Percentiles rank a stretch among this genome's conserved stretches.
These are phyloP conservation scores for Rhinolophus ferrumequinum DNA, from an alignment of 2,113 vertebrate species.

Conservation along the genomic window DNA sequence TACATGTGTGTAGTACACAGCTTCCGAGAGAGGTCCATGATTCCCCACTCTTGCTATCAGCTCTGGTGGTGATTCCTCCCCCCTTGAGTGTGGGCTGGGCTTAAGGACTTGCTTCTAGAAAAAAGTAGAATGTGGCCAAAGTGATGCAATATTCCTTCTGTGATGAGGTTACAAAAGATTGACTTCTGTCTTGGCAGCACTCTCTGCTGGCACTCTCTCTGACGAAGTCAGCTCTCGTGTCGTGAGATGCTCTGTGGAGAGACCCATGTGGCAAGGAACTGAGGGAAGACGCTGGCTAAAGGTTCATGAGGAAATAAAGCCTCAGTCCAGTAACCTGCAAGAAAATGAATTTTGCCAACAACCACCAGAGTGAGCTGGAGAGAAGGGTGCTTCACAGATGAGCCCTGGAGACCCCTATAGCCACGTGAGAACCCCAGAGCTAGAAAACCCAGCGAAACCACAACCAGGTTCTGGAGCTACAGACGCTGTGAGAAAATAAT, in stretches of 20 bases:
- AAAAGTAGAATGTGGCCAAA: background rate
- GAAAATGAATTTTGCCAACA: background rate
- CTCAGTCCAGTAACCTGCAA: background rate
- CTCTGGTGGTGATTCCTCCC: background rate
- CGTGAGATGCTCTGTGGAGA: background rate
- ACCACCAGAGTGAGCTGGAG: background rate
- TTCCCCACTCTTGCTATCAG: background rate
- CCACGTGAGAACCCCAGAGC: background rate
- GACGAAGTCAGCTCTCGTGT: background rate
- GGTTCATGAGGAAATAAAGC: background rate
- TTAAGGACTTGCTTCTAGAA: background rate
- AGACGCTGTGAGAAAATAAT: background rate
- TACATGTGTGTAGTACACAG: background rate
- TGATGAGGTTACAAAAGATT: background rate
- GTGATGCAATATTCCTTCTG: background rate
- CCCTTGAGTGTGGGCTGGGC: background rate
- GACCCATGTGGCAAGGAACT: background rate
- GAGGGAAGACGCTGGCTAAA: background rate
- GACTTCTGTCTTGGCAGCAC: background rate
- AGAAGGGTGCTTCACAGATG: background rate
- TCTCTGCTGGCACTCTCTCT: background rate
- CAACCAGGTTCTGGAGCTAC: background rate
- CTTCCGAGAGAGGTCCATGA: background rate
- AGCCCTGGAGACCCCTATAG: background rate
- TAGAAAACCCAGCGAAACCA: background rate